These are phyloP conservation scores for Pseudococcus longispinus DNA, from an alignment of 2,888 invertebrate genomes.

Conservation along the genomic window DNA sequence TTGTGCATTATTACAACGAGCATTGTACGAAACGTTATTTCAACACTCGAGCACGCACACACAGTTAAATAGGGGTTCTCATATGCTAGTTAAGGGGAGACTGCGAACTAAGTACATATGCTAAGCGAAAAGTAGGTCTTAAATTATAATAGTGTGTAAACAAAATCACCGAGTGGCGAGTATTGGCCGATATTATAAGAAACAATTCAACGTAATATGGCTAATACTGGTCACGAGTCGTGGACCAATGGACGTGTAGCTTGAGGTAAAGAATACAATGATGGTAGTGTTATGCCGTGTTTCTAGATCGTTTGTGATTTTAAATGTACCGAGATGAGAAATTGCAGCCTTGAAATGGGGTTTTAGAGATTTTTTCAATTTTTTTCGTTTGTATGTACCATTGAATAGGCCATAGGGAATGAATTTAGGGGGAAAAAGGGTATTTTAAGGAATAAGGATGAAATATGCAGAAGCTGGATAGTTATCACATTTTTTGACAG, in stretches of 20 bases:
- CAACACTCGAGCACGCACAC: constrained; percentile 46
- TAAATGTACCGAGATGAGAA: background rate
- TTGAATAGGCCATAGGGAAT: too few relatives aligned
- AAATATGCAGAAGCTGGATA: too few relatives aligned
- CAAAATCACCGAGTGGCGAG: background rate
- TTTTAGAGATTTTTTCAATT: background rate
- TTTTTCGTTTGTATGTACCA: background rate
- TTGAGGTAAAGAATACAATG: background rate
- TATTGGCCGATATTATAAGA: constrained; percentile 2
- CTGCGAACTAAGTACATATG: background rate
- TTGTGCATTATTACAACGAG: constrained; percentile 50
- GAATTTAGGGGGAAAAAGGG: too few relatives aligned
- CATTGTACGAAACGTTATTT: constrained; percentile 50
- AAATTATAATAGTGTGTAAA: constrained; percentile 41
- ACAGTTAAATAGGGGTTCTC: constrained; percentile 47
- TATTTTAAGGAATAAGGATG: too few relatives aligned
- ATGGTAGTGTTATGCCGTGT: background rate
- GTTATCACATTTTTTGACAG: too few relatives aligned
- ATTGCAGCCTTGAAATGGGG: background rate
- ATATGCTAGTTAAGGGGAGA: constrained; percentile 5
- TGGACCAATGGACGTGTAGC: background rate
- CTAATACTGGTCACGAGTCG: constrained; percentile 9
- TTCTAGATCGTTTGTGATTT: background rate
- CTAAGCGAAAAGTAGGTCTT: constrained; percentile 7
- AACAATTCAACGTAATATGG: background rate